Evolutionary conservation across 2,797 vertebrate genomes (phyloP), one percentile per base, ranked within the genome.

Genomic region (Parotocinclus haroldoi): DNA sequence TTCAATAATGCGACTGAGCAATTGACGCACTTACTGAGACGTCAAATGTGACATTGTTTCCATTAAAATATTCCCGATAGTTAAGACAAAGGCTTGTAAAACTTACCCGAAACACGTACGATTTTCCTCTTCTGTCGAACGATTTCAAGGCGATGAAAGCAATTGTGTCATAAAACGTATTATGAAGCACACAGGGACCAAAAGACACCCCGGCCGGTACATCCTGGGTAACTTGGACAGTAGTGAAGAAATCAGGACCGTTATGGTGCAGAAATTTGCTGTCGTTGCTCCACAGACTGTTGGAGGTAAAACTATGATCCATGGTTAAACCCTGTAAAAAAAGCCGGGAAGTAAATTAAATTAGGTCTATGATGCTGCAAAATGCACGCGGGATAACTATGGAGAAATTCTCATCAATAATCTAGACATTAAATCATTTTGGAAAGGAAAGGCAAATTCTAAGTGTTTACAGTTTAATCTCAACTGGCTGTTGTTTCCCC

Each of bases 131-230:
- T 76, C 83, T 91, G 57, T 96, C 93, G 0, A 84, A 87, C 72
- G 91, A 93, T 76, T 95, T 95, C 63, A 93, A 86, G 55, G 93
- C 93, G 75, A 95, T 95, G 81, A 95, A 95, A 76, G 92, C 91
- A 53, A 95, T 88, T 0, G 91, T 92, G 83, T 95, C 92, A 75
- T 93, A 88, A 77, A 93, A 88, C 9, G 90, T 90, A 76, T 91
- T 91, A 53, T 94, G 91, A 52, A 94, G 89, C 75, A 89, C 63
- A 63, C 92, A 95, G 0, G 93, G 93, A 69, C 92, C 94, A 48
- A 96, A 93, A 74, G 87, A 89, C 1, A 86, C 85, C 76, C 93
- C 92, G 45, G 88, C 79, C 0, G 91, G 88, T 76, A 95, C 91
- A 81, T 92, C 90, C 81, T 89, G 91, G 64, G 92, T 94, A 60